phyloP scores from a whole-genome alignment of 1,140 invertebrate genomes.

The Sycophila sp. region DNA sequence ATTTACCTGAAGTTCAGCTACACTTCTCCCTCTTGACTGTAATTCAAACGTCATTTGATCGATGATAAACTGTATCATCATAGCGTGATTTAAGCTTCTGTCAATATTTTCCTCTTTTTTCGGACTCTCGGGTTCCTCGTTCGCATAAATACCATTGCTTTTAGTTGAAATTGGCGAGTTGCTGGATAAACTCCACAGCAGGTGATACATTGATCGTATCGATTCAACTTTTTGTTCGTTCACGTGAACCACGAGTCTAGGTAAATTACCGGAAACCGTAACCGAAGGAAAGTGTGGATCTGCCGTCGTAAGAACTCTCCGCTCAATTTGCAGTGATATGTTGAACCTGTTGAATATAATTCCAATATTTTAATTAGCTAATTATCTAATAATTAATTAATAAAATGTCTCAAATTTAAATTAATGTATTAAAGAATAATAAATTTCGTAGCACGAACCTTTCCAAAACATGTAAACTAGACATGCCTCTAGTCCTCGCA shows the following conservation, averaged over 20 bases:
- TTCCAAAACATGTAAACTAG: slow-evolving; percentile 87
- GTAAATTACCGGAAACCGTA: slow-evolving; percentile 84
- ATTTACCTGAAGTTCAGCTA: slow-evolving; percentile 84
- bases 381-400: too few species aligned
- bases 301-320: slow-evolving; percentile 81
- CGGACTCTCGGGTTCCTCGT: slow-evolving; percentile 67
- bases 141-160: slow-evolving; percentile 24
- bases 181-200: slow-evolving; percentile 54
- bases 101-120: slow-evolving; percentile 53
- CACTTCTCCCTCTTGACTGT: slow-evolving; percentile 84
- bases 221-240: slow-evolving; percentile 88
- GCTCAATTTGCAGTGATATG: slow-evolving; percentile 83
- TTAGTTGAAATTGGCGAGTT: slow-evolving; percentile 35
- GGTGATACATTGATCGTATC: slow-evolving; percentile 66
- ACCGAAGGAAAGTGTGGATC: slow-evolving; percentile 88
- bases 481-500: slow-evolving; percentile 83
- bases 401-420: too few species aligned
- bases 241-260: slow-evolving; percentile 87
- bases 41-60: slow-evolving; percentile 89
- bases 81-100: slow-evolving; percentile 71
- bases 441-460: slow-evolving; percentile 57
- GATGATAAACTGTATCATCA: slow-evolving; percentile 88
- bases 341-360: slow-evolving; percentile 71
- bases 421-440: too few species aligned
- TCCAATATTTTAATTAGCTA: too few species aligned